These are phyloP conservation scores for Spermophilus dauricus DNA, from an alignment of 2,113 vertebrate species.

Conservation along the genomic window DNA sequence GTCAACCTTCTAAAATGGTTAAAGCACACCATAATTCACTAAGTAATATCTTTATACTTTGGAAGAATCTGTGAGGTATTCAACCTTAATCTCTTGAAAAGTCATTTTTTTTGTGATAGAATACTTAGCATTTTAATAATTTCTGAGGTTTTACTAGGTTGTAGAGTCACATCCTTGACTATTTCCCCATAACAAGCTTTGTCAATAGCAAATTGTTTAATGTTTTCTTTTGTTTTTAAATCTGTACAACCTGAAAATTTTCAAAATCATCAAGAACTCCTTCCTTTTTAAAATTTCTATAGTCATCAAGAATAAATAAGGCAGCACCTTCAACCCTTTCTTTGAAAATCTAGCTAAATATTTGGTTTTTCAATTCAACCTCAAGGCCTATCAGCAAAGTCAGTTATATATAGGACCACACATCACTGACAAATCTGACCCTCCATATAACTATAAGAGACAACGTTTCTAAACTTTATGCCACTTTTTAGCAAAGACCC, in stretches of 20 bases:
- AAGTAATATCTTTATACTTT: background rate
- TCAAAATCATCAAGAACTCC: background rate
- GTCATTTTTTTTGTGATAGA: background rate
- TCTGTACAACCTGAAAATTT: background rate
- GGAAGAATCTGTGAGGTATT: background rate
- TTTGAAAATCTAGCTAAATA: background rate
- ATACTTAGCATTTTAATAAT: constrained; percentile 24
- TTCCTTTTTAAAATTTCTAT: background rate
- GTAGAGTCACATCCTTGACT: background rate
- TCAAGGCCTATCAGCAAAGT: background rate
- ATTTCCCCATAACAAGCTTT: background rate
- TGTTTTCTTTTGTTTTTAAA: background rate
- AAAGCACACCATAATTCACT: background rate
- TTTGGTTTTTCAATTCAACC: background rate
- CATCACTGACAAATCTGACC: background rate
- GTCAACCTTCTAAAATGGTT: background rate
- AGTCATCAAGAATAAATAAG: constrained; percentile 12
- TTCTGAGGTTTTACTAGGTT: constrained; percentile 5
- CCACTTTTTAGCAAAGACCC: background rate
- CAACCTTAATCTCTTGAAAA: background rate
- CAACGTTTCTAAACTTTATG: background rate
- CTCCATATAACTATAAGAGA: background rate
- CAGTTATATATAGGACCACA: background rate
- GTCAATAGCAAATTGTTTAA: background rate
- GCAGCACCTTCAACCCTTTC: background rate